These are phyloP conservation scores for Mimumesa dahlbomi DNA, from an alignment of 2,888 invertebrate genomes.

Conservation along the genomic window DNA sequence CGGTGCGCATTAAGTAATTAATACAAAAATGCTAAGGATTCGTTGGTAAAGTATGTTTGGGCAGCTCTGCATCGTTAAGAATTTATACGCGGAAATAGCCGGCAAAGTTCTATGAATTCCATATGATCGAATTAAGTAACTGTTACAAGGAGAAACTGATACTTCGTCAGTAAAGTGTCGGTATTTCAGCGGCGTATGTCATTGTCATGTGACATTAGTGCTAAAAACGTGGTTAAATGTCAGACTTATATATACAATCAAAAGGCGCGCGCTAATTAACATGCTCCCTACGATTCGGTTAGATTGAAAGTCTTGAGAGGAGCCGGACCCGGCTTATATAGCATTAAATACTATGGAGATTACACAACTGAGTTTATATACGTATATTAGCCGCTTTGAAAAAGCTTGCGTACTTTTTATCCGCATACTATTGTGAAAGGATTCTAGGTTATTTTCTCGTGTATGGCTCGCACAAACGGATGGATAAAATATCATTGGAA, in stretches of 20 bases:
- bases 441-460: constrained; percentile 10
- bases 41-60: no score
- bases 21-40: no score
- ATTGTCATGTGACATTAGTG: constrained; percentile 52
- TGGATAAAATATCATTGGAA: no score
- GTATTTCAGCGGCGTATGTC: constrained; percentile 20
- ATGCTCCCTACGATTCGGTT: no score
- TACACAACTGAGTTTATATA: constrained; percentile 67
- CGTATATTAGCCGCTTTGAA: neutral
- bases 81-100: no score
- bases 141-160: neutral
- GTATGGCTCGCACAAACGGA: no score
- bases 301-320: no score
- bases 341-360: constrained; percentile 35
- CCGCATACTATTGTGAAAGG: neutral
- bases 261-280: neutral
- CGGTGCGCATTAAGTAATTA: no score
- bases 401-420: constrained; percentile 23
- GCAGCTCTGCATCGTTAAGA: no score
- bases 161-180: neutral
- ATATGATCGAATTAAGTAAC: no score
- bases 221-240: constrained; percentile 31
- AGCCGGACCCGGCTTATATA: neutral
- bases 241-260: neutral
- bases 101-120: no score